Conservation (phyloP, 2,797 vertebrate genomes). For the Florisuga fusca region DNA sequence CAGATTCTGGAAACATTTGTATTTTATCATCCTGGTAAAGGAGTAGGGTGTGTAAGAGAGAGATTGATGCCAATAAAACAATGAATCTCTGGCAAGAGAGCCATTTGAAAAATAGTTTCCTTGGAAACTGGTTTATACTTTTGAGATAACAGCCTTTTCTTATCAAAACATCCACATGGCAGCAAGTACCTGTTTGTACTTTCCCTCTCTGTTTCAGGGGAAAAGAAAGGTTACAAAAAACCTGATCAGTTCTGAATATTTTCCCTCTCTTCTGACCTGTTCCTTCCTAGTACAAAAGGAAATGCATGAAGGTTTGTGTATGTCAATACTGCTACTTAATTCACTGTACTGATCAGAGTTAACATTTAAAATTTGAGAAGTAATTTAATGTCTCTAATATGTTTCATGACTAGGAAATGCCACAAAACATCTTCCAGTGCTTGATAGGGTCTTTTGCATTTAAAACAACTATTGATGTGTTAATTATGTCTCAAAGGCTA, state of each 20-base stretch:
- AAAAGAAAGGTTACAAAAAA: neutral
- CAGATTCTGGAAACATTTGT: neutral
- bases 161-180: constrained; percentile 47
- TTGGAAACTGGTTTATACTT: constrained; percentile 59
- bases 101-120: constrained; percentile 45
- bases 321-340: neutral
- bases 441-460: neutral
- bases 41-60: neutral
- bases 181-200: constrained; percentile 42
- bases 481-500: neutral
- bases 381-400: neutral
- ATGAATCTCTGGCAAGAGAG: constrained; percentile 12
- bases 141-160: constrained; percentile 51
- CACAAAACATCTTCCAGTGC: neutral
- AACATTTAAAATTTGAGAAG: neutral
- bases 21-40: constrained; percentile 22
- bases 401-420: neutral
- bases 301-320: neutral
- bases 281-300: neutral
- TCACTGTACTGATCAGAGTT: neutral
- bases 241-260: neutral
- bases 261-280: neutral
- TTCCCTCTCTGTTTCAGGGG: neutral
- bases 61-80: constrained; percentile 39
- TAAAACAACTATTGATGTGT: neutral